Base-by-base conservation (phyloP, 2,888 invertebrate species). In the Mongoloraphidia duomilia region DNA sequence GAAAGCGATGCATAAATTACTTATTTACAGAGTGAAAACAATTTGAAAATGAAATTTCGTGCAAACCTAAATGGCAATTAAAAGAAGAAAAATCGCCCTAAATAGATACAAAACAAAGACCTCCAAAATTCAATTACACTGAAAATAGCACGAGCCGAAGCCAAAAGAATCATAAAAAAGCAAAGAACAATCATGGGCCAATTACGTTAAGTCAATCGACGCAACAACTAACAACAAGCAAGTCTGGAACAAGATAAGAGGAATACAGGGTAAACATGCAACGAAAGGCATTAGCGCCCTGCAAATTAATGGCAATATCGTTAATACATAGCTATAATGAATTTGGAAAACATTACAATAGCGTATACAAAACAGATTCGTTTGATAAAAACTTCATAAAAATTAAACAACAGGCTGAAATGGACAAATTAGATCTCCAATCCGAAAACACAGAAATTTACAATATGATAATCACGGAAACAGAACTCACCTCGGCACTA, bases 41-140 rank as follows among this genome's bases (percentile, higher is more conserved):
- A 17, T 17, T 17, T 17, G 2, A 17, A 17, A 17, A 17, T 17
- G 4, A 17, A 17, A n/a, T n/a, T n/a, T n/a, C n/a, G n/a, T n/a
- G n/a, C n/a, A n/a, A n/a, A n/a, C n/a, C 49, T 2, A 54, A 50
- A 47, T 57, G 55, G 53, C 50, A 47, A 33, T 47, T 53, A 9
- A 35, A 50, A n/a, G 51, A 55, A 13, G 14, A 14, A 13, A 14
- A 13, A 14, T 4, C 11, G 45, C 43, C 2, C 1, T 14, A 10
- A 45, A 44, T 10, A 49, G 44, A 13, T 40, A 50, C 36, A 50
- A 40, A 8, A 44, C 9, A 51, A 54, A 46, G 44, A 43, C 2
- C 1, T 13, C 9, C 45, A 44, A 26, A 45, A 49, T 39, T 40
- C 43, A 37, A 47, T 41, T 2, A 34, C 41, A 10, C 42, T 46